Conservation (phyloP, 2,113 vertebrate species). For the Calidris pugnax region DNA sequence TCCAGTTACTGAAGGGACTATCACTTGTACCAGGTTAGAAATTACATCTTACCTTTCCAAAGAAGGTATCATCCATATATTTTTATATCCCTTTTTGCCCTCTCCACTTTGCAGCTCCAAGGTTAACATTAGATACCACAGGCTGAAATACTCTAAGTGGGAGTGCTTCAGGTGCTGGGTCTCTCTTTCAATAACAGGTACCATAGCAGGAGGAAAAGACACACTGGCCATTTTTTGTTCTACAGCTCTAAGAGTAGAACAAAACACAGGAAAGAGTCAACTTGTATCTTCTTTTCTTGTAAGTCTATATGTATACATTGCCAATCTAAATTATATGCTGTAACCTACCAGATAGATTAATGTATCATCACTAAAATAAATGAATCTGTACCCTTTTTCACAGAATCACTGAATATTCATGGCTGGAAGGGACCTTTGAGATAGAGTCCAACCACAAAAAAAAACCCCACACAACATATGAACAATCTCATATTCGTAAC, state of each 20-base stretch:
- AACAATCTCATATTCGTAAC: background rate
- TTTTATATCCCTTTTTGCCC: conserved; percentile 77
- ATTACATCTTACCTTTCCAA: conserved; percentile 77
- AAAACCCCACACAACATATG: background rate
- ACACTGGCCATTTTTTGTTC: conserved; percentile 63
- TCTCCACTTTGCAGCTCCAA: conserved; percentile 87
- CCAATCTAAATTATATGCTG: background rate
- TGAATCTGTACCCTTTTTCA: background rate
- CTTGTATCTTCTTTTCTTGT: background rate
- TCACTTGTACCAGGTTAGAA: background rate
- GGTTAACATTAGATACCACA: conserved; percentile 91
- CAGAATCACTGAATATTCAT: too few species aligned
- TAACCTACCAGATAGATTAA: background rate
- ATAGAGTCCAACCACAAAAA: too few species aligned
- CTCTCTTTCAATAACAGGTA: conserved; percentile 78
- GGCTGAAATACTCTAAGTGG: conserved; percentile 88
- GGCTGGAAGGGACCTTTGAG: too few species aligned
- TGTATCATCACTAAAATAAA: background rate
- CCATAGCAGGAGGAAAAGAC: conserved; percentile 55
- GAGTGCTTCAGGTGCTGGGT: conserved; percentile 80
- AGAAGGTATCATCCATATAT: conserved; percentile 85
- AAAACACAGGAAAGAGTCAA: background rate
- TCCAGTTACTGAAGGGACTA: background rate
- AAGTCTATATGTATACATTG: background rate
- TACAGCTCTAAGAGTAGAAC: conserved; percentile 74